Conservation (phyloP, 1,140 invertebrate genomes). For the Caerostris extrusa region DNA sequence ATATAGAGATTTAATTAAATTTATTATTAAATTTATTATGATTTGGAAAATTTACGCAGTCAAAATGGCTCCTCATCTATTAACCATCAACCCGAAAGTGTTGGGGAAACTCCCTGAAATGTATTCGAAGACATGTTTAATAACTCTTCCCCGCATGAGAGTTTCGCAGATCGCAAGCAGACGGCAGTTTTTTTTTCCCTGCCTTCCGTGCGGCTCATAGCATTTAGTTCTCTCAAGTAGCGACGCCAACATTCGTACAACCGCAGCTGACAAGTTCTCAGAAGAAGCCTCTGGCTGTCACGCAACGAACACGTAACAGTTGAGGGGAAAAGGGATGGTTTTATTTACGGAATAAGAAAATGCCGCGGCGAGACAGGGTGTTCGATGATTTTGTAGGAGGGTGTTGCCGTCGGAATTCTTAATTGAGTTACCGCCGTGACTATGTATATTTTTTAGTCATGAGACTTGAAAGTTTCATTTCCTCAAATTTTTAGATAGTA, state of each 20-base stretch:
- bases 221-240: conserved; percentile 30
- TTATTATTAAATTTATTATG: too few relatives aligned
- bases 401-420: background rate
- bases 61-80: too few relatives aligned
- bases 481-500: background rate
- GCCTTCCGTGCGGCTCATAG: background rate
- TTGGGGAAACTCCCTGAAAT: background rate
- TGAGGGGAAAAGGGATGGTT: conserved; percentile 13
- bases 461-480: background rate
- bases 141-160: background rate
- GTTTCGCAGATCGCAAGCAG: background rate
- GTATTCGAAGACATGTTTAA: background rate
- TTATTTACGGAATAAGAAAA: conserved; percentile 2
- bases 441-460: background rate
- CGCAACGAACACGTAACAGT: conserved; percentile 30
- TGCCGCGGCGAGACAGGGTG: background rate
- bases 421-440: background rate
- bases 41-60: too few relatives aligned
- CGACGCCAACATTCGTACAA: conserved; percentile 25
- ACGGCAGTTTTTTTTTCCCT: background rate
- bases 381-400: background rate
- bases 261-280: conserved; percentile 26
- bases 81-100: too few relatives aligned
- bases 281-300: conserved; percentile 10
- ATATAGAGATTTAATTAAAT: too few relatives aligned